Base-by-base conservation (phyloP, 1,140 invertebrate species). In the Magallana ariakensis region DNA sequence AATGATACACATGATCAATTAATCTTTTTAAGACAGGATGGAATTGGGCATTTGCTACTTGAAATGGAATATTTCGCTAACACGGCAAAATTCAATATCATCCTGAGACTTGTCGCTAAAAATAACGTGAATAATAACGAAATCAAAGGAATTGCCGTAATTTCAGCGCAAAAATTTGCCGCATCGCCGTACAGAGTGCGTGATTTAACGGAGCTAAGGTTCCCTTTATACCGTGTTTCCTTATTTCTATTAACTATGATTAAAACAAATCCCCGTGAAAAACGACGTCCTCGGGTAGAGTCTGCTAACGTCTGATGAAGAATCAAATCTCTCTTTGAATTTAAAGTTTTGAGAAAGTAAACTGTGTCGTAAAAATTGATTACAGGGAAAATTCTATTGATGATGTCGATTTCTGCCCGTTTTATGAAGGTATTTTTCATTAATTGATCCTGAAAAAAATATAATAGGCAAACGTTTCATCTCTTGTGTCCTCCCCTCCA, bases 321-420 rank as follows among this genome's bases (percentile, higher is more conserved):
- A 19, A 75, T 26, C 22, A 13, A 26, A 26, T 33, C 22, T 26
- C 15, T 75, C 66, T 75, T 75, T 33, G 66, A 75, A 75, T 75
- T 70, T 15, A 75, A 33, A 13, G 16, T 75, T 75, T 75, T 75
- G 19, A 75, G 19, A 75, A 33, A 75, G 66, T 10, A 75, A 75
- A 75, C 66, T 75, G 13, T 75, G 66, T 75, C 66, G 26, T 75
- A 75, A 75, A 75, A 75, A 26, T 75, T 75, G 66, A 75, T 75
- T 75, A 75, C 22, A 75, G 66, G 15, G 66, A 10, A 75, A 13
- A 26, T 75, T 26, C 19, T 19, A 75, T 75, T 75, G 19, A 13
- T 10, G 33, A 26, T 26, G 22, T 75, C 22, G 66, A 26, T 75
- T 75, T 75, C 9, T 26, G 16, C 7, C 33, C 66, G 13, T 26